These are phyloP conservation scores for Dichetophora obliterata DNA, from an alignment of 2,888 invertebrate genomes.

Conservation along the genomic window DNA sequence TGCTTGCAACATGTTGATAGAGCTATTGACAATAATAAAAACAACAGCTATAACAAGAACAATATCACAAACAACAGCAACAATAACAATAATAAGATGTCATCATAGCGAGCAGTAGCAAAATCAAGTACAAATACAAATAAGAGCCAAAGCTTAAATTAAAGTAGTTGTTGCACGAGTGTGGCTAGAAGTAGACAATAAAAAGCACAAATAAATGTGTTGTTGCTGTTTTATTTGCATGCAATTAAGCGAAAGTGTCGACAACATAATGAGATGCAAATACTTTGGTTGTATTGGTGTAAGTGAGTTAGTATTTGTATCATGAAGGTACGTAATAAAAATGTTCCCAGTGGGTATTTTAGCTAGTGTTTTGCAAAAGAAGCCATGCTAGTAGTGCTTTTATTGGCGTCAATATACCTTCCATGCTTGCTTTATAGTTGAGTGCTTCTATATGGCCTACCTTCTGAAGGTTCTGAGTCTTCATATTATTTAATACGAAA, in stretches of 20 bases:
- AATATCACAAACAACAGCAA: constrained; percentile 8
- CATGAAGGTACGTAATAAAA: no score
- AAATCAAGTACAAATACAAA: constrained; percentile 4
- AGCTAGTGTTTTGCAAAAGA: no score
- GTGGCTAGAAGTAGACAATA: constrained; percentile 17
- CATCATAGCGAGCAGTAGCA: not conserved
- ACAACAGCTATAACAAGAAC: not conserved
- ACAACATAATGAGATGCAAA: constrained; percentile 35
- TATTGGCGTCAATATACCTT: no score
- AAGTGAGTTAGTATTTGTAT: not conserved
- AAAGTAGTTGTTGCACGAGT: constrained; percentile 28
- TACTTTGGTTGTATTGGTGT: not conserved
- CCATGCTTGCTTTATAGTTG: no score
- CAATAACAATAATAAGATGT: not conserved
- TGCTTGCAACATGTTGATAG: constrained; percentile 26
- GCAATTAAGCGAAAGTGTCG: constrained; percentile 30
- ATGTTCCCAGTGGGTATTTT: no score
- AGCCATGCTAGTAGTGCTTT: no score
- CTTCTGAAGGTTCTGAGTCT: no score
- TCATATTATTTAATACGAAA: no score
- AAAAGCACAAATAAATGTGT: constrained; percentile 20
- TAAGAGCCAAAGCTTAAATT: constrained; percentile 25
- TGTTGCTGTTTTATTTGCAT: constrained; percentile 27
- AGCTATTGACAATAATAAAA: constrained; percentile 11
- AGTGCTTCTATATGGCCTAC: no score